Evolutionary conservation across 1,140 invertebrate species (phyloP).

Genomic region (Drosophila elegans): DNA sequence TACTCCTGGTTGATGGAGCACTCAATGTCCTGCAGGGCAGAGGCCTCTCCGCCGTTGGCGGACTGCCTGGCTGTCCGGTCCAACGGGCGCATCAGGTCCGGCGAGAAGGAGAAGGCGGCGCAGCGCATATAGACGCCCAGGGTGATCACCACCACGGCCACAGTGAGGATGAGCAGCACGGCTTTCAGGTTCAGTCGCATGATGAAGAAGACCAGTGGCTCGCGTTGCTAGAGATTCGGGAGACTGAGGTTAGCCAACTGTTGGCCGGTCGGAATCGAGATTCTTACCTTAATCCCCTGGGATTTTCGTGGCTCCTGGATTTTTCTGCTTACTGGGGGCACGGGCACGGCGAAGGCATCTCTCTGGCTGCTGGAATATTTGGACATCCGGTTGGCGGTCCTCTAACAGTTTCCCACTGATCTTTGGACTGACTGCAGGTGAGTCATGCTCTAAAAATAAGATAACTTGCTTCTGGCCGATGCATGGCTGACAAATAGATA

Average conservation of each 20-base stretch:
- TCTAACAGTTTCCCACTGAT: not conserved
- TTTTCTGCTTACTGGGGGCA: slow-evolving; percentile 22
- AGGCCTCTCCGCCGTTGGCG: slow-evolving; percentile 2
- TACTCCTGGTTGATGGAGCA: slow-evolving; percentile 96
- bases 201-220: slow-evolving; percentile 85
- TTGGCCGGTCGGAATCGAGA: not conserved
- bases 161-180: slow-evolving; percentile 85
- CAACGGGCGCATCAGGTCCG: slow-evolving; percentile 65
- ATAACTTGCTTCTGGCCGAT: slow-evolving; percentile 17
- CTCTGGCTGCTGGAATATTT: slow-evolving; percentile 10
- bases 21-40: slow-evolving; percentile 90
- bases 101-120: slow-evolving; percentile 84
- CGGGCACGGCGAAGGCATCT: slow-evolving; percentile 29
- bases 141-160: slow-evolving; percentile 85
- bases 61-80: slow-evolving; percentile 26
- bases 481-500: slow-evolving; percentile 23
- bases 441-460: slow-evolving; percentile 40
- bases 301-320: slow-evolving; percentile 36
- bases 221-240: slow-evolving; percentile 48
- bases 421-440: not conserved
- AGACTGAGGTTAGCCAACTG: not conserved
- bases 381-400: slow-evolving; percentile 21
- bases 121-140: slow-evolving; percentile 87
- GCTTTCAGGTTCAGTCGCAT: slow-evolving; percentile 87
- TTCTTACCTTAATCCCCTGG: slow-evolving; percentile 41